A percentile compares a stretch with the other conserved stretches of the same genome.
Evolutionary conservation across 2,888 invertebrate species (phyloP).

Genomic region (Heliconius aoede): DNA sequence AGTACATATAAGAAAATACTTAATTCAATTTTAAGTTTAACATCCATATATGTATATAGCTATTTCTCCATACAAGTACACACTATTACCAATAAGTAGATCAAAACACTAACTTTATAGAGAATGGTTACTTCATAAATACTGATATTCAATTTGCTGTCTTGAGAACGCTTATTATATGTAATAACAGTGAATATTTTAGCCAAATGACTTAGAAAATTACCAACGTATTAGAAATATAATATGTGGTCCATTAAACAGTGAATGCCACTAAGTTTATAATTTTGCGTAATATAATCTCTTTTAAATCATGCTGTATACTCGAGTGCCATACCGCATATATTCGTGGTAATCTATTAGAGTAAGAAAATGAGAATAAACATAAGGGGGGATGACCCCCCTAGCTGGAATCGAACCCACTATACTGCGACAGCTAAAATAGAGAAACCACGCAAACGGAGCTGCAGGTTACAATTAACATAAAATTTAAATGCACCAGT

Average conservation of each 20-base stretch:
- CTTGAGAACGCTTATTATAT: not conserved
- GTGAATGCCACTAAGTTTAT: not conserved
- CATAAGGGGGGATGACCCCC: no score
- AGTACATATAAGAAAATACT: not conserved
- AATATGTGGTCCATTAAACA: not conserved
- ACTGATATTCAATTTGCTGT: slow-evolving; percentile 7
- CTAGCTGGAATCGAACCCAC: no score
- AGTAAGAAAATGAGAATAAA: no score
- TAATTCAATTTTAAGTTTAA: not conserved
- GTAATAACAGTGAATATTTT: slow-evolving; percentile 2
- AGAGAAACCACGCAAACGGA: not conserved
- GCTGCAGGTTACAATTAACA: not conserved
- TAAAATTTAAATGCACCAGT: not conserved
- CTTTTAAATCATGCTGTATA: not conserved
- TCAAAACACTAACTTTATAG: slow-evolving; percentile 2
- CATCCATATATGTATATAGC: not conserved
- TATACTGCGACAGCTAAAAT: no score
- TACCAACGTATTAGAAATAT: not conserved
- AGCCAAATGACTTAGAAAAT: slow-evolving; percentile 13
- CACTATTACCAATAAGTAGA: slow-evolving; percentile 3
- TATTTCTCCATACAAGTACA: not conserved
- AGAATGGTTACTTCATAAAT: not conserved
- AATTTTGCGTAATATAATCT: not conserved
- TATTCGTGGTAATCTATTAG: no score
- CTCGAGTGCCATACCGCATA: no score